Evolutionary conservation across 2,888 invertebrate genomes (phyloP).

Genomic region (Ethmia dodecea): DNA sequence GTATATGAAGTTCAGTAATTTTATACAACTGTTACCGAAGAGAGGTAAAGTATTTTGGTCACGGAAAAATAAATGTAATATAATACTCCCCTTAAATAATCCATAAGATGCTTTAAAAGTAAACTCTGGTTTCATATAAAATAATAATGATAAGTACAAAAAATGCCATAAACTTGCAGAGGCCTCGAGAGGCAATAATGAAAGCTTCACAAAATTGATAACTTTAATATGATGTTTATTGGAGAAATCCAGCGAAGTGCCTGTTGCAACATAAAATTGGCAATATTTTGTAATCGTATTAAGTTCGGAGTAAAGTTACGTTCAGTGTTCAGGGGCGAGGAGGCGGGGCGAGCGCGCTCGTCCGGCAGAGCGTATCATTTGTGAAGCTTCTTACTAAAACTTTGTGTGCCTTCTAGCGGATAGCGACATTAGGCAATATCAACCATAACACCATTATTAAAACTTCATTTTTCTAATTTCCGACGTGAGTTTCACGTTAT

Average conservation of each 20-base stretch:
- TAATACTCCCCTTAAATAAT: constrained; percentile 48
- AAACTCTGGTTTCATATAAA: constrained; percentile 47
- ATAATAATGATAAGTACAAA: constrained; percentile 55
- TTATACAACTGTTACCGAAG: constrained; percentile 59
- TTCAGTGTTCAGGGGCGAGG: constrained; percentile 54
- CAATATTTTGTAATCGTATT: constrained; percentile 73
- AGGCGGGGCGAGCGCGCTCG: constrained; percentile 21
- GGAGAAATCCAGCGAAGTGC: constrained; percentile 77
- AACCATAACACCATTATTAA: constrained; percentile 54
- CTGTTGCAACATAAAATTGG: constrained; percentile 75
- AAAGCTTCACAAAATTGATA: constrained; percentile 65
- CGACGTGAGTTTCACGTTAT: constrained; percentile 34
- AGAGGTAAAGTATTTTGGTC: constrained; percentile 57
- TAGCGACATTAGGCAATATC: constrained; percentile 73
- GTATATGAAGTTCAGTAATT: constrained; percentile 66
- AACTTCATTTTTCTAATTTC: constrained; percentile 42
- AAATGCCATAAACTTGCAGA: constrained; percentile 53
- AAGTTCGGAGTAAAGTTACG: constrained; percentile 55
- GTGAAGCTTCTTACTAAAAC: constrained; percentile 75
- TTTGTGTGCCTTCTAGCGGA: constrained; percentile 77
- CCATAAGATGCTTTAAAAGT: constrained; percentile 48
- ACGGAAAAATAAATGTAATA: constrained; percentile 46
- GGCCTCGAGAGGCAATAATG: constrained; percentile 62
- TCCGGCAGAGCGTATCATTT: constrained; percentile 39
- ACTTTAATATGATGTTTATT: constrained; percentile 72